These are phyloP conservation scores for Aplidium turbinatum DNA, from an alignment of 23 tunicate species.

Conservation along the genomic window DNA sequence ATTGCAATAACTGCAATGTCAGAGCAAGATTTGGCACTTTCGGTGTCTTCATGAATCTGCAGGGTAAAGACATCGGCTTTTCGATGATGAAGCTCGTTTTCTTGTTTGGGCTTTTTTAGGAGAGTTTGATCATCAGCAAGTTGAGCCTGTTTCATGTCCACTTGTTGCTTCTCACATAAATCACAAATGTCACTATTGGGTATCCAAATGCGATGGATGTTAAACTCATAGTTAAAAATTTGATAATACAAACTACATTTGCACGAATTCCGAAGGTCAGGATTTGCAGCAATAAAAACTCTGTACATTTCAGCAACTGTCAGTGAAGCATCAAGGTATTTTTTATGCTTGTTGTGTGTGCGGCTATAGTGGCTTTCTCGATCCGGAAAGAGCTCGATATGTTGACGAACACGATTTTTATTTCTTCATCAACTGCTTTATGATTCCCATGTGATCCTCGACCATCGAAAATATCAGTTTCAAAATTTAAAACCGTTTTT, in stretches of 20 bases:
- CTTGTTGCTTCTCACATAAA: slow-evolving; percentile 16
- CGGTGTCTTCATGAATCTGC: slow-evolving; percentile 3
- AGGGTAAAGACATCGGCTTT: slow-evolving; percentile 17
- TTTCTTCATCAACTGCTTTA: background rate
- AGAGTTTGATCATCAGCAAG: background rate
- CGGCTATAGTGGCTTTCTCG: slow-evolving; percentile 24
- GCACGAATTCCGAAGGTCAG: background rate
- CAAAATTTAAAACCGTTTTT: slow-evolving; percentile 10
- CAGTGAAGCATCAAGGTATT: slow-evolving; percentile 8
- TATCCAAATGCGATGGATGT: slow-evolving; percentile 22
- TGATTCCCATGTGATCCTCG: slow-evolving; percentile 7
- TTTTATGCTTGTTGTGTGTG: background rate
- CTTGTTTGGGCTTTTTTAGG: background rate
- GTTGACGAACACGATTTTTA: background rate
- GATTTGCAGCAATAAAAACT: background rate
- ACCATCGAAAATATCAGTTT: background rate
- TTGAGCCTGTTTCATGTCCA: background rate
- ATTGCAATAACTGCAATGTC: slow-evolving; percentile 25
- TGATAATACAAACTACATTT: slow-evolving; percentile 7
- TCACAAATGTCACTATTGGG: slow-evolving; percentile 13
- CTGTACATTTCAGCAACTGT: slow-evolving; percentile 13
- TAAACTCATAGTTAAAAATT: slow-evolving; percentile 17
- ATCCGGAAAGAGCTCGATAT: slow-evolving; percentile 4
- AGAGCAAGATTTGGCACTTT: background rate
- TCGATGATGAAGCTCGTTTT: slow-evolving; percentile 15